These are phyloP conservation scores for Notodonta dromedarius DNA, from an alignment of 2,888 invertebrate species.

Conservation along the genomic window DNA sequence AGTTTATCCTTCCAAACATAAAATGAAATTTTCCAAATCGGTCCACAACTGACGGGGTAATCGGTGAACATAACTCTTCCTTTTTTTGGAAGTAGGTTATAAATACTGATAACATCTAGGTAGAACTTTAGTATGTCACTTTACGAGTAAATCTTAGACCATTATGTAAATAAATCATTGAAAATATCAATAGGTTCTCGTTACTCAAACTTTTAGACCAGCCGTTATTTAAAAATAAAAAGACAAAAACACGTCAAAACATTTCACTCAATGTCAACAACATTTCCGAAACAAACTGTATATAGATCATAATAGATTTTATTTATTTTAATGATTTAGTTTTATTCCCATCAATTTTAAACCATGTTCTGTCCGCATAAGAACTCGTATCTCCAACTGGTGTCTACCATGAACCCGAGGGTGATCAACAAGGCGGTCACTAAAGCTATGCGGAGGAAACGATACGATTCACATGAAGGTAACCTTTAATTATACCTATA, in stretches of 20 bases:
- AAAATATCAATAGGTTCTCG: neutral
- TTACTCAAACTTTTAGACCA: neutral
- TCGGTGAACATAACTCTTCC: too few species aligned
- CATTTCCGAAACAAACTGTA: constrained; percentile 3
- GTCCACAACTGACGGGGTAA: too few species aligned
- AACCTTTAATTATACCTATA: constrained; percentile 8
- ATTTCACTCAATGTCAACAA: constrained; percentile 5
- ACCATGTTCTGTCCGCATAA: constrained; percentile 73
- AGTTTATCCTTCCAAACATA: too few species aligned
- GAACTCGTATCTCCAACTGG: constrained; percentile 73
- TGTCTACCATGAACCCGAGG: constrained; percentile 67
- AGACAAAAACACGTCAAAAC: neutral
- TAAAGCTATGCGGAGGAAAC: constrained; percentile 55
- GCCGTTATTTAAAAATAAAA: neutral
- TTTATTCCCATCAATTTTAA: constrained; percentile 8
- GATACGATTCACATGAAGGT: constrained; percentile 63
- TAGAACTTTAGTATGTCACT: too few species aligned
- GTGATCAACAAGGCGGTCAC: constrained; percentile 72
- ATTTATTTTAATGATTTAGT: constrained; percentile 10
- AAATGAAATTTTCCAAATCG: too few species aligned
- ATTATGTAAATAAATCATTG: too few species aligned
- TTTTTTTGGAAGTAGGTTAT: too few species aligned
- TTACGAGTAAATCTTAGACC: too few species aligned
- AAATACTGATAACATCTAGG: too few species aligned
- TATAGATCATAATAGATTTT: constrained; percentile 12